phyloP scores from a whole-genome alignment of 2,113 vertebrate genomes.

The Laterallus jamaicensis region DNA sequence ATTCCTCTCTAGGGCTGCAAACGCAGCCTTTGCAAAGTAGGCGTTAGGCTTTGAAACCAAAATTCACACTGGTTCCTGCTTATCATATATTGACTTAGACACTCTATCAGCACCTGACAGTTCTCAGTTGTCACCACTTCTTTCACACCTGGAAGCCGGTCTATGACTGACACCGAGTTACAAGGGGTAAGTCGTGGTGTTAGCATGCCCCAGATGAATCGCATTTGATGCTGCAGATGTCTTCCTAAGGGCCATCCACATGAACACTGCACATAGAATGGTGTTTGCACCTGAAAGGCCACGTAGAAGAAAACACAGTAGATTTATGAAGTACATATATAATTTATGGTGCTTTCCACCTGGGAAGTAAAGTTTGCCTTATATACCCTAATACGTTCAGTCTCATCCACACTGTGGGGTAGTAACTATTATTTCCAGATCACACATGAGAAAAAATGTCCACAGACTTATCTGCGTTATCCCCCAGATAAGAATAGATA shows the following conservation, averaged over 20 bases:
- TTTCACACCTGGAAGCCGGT: background rate
- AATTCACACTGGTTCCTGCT: background rate
- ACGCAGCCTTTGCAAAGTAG: background rate
- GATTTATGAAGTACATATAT: background rate
- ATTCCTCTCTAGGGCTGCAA: background rate
- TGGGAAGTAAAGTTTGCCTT: background rate
- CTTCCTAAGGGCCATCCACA: background rate
- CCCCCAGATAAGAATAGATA: background rate
- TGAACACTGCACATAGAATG: background rate
- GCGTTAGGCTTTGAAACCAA: background rate
- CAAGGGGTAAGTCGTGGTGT: background rate
- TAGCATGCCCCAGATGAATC: background rate
- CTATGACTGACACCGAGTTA: background rate
- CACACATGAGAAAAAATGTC: background rate
- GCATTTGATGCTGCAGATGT: background rate
- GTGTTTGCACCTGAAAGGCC: background rate
- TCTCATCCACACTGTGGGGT: too few species aligned
- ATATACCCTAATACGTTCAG: background rate
- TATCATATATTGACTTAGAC: background rate
- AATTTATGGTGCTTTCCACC: background rate
- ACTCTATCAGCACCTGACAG: background rate
- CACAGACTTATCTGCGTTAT: background rate
- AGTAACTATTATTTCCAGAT: background rate
- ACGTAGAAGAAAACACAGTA: background rate
- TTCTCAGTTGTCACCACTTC: background rate